Evolutionary conservation across 2,113 vertebrate species (phyloP).

Genomic region (Saccopteryx bilineata): DNA sequence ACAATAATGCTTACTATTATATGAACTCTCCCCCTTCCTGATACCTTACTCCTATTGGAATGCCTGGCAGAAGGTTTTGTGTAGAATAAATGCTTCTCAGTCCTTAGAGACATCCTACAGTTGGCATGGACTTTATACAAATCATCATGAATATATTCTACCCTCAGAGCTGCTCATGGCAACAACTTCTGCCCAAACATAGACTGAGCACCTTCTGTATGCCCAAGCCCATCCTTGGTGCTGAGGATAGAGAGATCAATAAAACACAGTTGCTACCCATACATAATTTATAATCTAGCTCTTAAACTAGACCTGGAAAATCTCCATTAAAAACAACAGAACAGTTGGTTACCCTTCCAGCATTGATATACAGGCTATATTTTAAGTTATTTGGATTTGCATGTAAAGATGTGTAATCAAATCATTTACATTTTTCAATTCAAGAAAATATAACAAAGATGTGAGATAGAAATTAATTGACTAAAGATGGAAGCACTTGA

Average conservation of each 20-base stretch:
- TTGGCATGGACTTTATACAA: neutral
- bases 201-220: neutral
- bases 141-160: neutral
- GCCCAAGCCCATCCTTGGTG: neutral
- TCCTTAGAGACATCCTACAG: neutral
- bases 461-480: neutral
- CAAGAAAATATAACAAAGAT: neutral
- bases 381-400: neutral
- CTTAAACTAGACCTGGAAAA: neutral
- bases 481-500: neutral
- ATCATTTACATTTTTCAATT: neutral
- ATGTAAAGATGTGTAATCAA: neutral
- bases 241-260: neutral
- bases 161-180: neutral
- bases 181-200: neutral
- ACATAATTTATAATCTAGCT: neutral
- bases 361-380: neutral
- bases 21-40: neutral
- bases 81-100: neutral
- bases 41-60: neutral
- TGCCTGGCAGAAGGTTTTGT: neutral
- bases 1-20: conserved; percentile 50
- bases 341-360: neutral
- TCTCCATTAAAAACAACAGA: neutral
- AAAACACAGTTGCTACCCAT: neutral